A percentile compares a stretch with the other conserved stretches of the same genome.
Conservation (phyloP, 2,888 invertebrate species). For the Tenthredo livida region DNA sequence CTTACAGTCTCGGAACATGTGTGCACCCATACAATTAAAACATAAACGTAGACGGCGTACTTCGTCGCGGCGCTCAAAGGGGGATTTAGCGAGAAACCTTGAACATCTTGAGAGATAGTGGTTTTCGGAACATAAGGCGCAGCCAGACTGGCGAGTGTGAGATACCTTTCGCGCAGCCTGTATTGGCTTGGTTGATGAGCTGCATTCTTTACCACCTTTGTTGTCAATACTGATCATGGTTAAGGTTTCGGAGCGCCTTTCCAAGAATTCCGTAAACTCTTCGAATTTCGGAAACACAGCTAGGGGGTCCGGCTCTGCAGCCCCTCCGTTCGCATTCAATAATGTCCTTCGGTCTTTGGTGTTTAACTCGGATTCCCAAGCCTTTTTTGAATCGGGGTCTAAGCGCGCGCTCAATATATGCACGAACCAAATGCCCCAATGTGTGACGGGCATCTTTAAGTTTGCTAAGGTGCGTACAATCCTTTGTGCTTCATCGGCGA, state of each 20-base stretch:
- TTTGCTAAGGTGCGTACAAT: conserved; percentile 49
- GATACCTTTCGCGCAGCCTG: conserved; percentile 24
- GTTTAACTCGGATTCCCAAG: conserved; percentile 37
- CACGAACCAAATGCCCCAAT: conserved; percentile 46
- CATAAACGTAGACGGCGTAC: conserved; percentile 27
- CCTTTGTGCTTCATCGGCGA: conserved; percentile 51
- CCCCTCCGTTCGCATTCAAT: background rate
- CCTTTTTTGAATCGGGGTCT: conserved; percentile 49
- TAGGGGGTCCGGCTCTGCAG: background rate
- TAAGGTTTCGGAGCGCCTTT: conserved; percentile 6
- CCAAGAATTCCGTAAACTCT: conserved; percentile 31
- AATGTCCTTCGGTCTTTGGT: background rate
- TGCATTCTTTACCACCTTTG: background rate
- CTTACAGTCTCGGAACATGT: background rate
- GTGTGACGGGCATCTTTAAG: conserved; percentile 37
- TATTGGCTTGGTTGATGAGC: background rate
- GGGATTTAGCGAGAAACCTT: background rate
- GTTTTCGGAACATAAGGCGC: background rate
- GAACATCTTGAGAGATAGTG: conserved; percentile 41
- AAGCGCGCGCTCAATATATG: conserved; percentile 27
- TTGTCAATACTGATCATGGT: conserved; percentile 16
- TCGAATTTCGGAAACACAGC: conserved; percentile 8
- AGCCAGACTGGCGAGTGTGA: conserved; percentile 3
- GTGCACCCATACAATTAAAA: conserved; percentile 45
- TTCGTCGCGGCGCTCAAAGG: background rate